Evolutionary conservation across 2,888 invertebrate species (phyloP), one percentile per base, ranked within the genome.

Genomic region (Microplitis deprimator): DNA sequence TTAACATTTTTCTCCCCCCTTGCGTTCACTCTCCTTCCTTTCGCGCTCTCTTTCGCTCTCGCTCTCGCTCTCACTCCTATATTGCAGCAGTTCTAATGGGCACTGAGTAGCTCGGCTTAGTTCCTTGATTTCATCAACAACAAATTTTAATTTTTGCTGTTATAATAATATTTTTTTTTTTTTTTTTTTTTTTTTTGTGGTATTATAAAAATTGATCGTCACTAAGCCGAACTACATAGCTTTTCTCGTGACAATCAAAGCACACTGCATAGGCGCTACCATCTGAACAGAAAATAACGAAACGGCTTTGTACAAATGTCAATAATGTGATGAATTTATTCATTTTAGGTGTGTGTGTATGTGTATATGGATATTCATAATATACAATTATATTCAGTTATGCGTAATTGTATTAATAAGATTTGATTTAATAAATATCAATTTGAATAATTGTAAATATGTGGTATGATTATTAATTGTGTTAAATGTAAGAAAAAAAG

Each of bases 191-290:
- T 69, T 78, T 65, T 62, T 16, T 17, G 16, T 17, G 16, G 62
- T 65, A 79, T 86, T 84, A 87, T 80, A 88, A 85, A 87, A 87
- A 87, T 81, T 87, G 87, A 87, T 87, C 87, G 85, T 88, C 87
- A 87, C 87, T 87, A 87, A 87, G 87, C 87, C 87, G 88, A 87
- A 87, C 87, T 87, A 87, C 87, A 86, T 88, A 88, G 88, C 87
- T 88, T 86, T 87, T 87, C 88, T 88, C 86, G 87, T 88, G 87
- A 88, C 87, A 87, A 88, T 87, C 87, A 87, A 87, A 87, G 87
- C 87, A 87, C 86, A 87, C 87, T 85, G 88, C 87, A 85, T 88
- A 87, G 88, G 87, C 84, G 85, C 87, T 87, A 87, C 86, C 87
- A 88, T 87, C 87, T 87, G 88, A 88, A 87, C 87, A 87, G 86